Conservation (phyloP, 1,140 invertebrate species). For the Heliconius melpomene region DNA sequence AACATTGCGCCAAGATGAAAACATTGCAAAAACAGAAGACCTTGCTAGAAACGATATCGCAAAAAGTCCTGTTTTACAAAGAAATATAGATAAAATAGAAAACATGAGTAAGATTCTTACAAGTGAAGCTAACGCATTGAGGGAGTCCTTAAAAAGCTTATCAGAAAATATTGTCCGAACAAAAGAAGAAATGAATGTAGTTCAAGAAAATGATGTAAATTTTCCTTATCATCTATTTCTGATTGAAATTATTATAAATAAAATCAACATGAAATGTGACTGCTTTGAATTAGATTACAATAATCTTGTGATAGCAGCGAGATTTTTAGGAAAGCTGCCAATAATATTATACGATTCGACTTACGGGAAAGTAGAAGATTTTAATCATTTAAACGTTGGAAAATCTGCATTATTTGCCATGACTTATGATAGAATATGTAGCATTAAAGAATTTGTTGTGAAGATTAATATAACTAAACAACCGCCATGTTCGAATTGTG, state of each 20-base stretch:
- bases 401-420: slow-evolving; percentile 74
- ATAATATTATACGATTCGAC: slow-evolving; percentile 68
- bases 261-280: slow-evolving; percentile 76
- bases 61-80: slow-evolving; percentile 42
- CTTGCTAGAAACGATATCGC: not conserved
- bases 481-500: slow-evolving; percentile 65
- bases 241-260: slow-evolving; percentile 72
- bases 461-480: slow-evolving; percentile 62
- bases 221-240: slow-evolving; percentile 74
- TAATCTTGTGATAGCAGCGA: slow-evolving; percentile 66
- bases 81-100: slow-evolving; percentile 69
- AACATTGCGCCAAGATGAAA: not conserved
- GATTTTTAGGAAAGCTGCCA: slow-evolving; percentile 68
- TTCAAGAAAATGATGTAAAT: slow-evolving; percentile 57
- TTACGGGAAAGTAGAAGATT: slow-evolving; percentile 64
- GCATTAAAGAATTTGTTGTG: slow-evolving; percentile 65
- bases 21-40: slow-evolving; percentile 35
- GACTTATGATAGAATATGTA: slow-evolving; percentile 75
- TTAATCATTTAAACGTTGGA: slow-evolving; percentile 64
- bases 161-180: slow-evolving; percentile 61
- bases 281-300: slow-evolving; percentile 70
- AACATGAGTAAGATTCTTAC: slow-evolving; percentile 68
- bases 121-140: slow-evolving; percentile 67
- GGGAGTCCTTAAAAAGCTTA: slow-evolving; percentile 64
- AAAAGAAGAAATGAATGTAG: slow-evolving; percentile 52